A percentile compares a stretch with the other conserved stretches of the same genome.
Evolutionary conservation across 2,113 vertebrate genomes (phyloP).

Genomic region (Hippocampus abdominalis): DNA sequence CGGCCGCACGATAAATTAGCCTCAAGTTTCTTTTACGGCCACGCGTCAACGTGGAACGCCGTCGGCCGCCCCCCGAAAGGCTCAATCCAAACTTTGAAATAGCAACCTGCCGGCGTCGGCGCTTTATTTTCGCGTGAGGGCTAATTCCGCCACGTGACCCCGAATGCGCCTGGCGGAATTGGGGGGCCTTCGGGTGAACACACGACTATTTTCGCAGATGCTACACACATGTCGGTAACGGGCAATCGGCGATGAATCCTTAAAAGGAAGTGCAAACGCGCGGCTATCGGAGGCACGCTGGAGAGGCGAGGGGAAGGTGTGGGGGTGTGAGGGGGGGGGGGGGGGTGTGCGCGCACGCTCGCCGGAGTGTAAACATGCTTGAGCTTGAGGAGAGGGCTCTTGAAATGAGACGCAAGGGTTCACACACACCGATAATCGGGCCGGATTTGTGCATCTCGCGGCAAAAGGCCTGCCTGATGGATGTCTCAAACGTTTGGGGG

Average conservation of each 20-base stretch:
- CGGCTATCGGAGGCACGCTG: constrained; percentile 58
- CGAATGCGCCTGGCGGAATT: background rate
- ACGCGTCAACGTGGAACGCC: constrained; percentile 12
- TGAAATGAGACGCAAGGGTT: constrained; percentile 19
- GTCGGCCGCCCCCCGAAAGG: constrained; percentile 44
- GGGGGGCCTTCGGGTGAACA: background rate
- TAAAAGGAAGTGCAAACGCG: constrained; percentile 72
- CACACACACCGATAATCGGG: background rate
- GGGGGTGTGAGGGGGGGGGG: background rate
- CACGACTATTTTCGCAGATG: constrained; percentile 37
- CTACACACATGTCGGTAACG: constrained; percentile 57
- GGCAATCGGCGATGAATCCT: constrained; percentile 56
- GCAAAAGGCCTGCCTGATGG: background rate
- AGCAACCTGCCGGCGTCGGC: background rate
- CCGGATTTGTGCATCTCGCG: background rate
- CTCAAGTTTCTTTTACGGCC: constrained; percentile 23
- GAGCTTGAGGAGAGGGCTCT: constrained; percentile 53
- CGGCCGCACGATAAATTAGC: constrained; percentile 37
- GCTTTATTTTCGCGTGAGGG: constrained; percentile 22
- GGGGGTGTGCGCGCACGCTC: constrained; percentile 47
- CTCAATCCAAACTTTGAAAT: constrained; percentile 48
- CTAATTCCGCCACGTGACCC: constrained; percentile 17
- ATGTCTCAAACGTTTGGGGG: too few relatives aligned
- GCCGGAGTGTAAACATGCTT: constrained; percentile 69
- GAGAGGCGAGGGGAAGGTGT: constrained; percentile 50